Evolutionary conservation across 2,888 invertebrate genomes (phyloP).

Genomic region (Holacanthella duospinosa): DNA sequence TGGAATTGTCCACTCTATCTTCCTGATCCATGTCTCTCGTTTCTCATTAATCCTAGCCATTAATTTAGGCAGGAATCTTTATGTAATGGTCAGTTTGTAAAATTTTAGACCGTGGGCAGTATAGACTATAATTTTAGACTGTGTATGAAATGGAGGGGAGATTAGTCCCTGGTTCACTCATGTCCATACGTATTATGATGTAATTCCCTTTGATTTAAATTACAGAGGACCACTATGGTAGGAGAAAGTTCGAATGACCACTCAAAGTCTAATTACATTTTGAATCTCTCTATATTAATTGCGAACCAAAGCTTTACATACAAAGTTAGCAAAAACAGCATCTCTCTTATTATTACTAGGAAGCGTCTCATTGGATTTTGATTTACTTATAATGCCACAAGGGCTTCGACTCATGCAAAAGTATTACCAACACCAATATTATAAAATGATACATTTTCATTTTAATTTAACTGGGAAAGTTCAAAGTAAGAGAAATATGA

Average conservation of each 20-base stretch:
- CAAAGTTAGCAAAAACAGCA: too few species aligned
- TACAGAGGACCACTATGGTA: not conserved
- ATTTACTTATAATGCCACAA: too few species aligned
- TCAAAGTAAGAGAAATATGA: too few species aligned
- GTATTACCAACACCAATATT: too few species aligned
- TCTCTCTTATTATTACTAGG: too few species aligned
- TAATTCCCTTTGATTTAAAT: constrained; percentile 5
- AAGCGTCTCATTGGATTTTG: too few species aligned
- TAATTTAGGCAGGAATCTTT: constrained; percentile 1
- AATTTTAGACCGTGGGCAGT: not conserved
- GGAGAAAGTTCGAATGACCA: too few species aligned
- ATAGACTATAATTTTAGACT: too few species aligned
- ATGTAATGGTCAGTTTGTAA: not conserved
- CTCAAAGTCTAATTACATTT: not conserved
- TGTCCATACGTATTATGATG: constrained; percentile 1
- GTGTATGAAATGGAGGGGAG: not conserved
- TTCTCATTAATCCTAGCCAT: constrained; percentile 3
- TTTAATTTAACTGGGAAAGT: too few species aligned
- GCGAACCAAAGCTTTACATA: too few species aligned
- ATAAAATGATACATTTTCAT: too few species aligned
- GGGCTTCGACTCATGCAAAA: too few species aligned
- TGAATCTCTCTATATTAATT: not conserved
- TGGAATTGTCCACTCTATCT: not conserved
- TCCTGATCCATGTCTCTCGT: not conserved
- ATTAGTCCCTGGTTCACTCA: not conserved